Percentiles rank a stretch among this genome's conserved stretches.
Conservation (phyloP, 2,888 invertebrate species). For the Aphidius colemani region DNA sequence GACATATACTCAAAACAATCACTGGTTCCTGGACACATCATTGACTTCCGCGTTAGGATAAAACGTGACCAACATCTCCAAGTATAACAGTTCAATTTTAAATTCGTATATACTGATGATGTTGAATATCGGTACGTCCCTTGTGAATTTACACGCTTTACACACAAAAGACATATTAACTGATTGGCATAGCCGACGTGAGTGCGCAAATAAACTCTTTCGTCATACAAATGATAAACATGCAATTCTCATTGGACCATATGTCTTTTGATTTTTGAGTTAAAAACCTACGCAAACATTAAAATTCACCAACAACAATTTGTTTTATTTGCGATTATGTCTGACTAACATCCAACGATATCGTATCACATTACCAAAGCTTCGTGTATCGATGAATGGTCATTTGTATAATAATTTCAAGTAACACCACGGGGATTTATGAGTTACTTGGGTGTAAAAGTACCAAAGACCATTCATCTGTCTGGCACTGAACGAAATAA, state of each 20-base stretch:
- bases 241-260: slow-evolving; percentile 34
- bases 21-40: slow-evolving; percentile 34
- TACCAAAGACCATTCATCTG: slow-evolving; percentile 7
- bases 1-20: slow-evolving; percentile 48
- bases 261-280: slow-evolving; percentile 32
- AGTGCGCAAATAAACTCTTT: slow-evolving; percentile 36
- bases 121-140: background rate
- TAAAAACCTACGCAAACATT: slow-evolving; percentile 32
- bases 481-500: background rate
- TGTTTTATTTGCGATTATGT: slow-evolving; percentile 18
- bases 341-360: slow-evolving; percentile 1
- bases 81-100: slow-evolving; percentile 15
- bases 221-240: slow-evolving; percentile 41
- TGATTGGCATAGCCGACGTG: slow-evolving; percentile 7
- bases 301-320: slow-evolving; percentile 28
- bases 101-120: background rate
- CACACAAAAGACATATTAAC: slow-evolving; percentile 15
- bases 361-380: slow-evolving; percentile 17
- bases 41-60: slow-evolving; percentile 35
- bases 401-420: slow-evolving; percentile 31
- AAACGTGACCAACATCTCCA: slow-evolving; percentile 41
- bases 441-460: background rate
- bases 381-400: slow-evolving; percentile 29
- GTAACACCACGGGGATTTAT: slow-evolving; percentile 24
- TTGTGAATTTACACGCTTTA: too few relatives aligned